Evolutionary conservation across 1,140 invertebrate species (phyloP).

Genomic region (Laupala kohalensis): DNA sequence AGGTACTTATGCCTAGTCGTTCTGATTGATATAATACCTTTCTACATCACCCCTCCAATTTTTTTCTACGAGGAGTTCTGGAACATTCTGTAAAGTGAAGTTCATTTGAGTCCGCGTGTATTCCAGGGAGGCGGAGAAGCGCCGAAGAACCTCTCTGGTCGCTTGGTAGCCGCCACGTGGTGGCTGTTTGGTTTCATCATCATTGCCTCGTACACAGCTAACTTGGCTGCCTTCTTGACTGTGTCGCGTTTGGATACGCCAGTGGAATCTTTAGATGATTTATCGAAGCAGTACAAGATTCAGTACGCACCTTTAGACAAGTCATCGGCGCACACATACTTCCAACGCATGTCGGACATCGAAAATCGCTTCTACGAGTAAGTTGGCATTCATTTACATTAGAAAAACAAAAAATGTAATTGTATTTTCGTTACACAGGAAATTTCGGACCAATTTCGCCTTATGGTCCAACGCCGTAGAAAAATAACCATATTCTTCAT

Average conservation of each 20-base stretch:
- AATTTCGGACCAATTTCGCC: too few relatives aligned
- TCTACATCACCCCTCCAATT: too few relatives aligned
- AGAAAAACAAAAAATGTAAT: too few relatives aligned
- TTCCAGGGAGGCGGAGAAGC: conserved; percentile 80
- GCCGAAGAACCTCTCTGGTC: conserved; percentile 84
- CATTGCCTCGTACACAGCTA: conserved; percentile 96
- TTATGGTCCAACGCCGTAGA: too few relatives aligned
- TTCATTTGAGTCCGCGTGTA: too few relatives aligned
- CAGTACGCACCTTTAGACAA: conserved; percentile 80
- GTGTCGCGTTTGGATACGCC: conserved; percentile 85
- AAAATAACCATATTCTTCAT: too few relatives aligned
- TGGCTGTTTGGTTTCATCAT: conserved; percentile 97
- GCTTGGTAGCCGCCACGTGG: conserved; percentile 89
- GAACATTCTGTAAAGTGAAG: too few relatives aligned
- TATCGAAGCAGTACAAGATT: conserved; percentile 90
- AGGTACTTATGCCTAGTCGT: too few relatives aligned
- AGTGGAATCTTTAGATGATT: conserved; percentile 82
- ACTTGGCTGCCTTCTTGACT: conserved; percentile 86
- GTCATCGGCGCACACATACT: conserved; percentile 81
- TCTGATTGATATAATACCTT: too few relatives aligned
- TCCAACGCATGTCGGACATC: conserved; percentile 90
- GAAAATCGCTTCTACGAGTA: conserved; percentile 91
- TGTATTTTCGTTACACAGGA: too few relatives aligned
- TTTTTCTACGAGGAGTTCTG: too few relatives aligned
- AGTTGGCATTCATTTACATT: conserved; percentile 22